Base-by-base conservation (phyloP, 2,888 invertebrate genomes). In the Mimas tiliae region DNA sequence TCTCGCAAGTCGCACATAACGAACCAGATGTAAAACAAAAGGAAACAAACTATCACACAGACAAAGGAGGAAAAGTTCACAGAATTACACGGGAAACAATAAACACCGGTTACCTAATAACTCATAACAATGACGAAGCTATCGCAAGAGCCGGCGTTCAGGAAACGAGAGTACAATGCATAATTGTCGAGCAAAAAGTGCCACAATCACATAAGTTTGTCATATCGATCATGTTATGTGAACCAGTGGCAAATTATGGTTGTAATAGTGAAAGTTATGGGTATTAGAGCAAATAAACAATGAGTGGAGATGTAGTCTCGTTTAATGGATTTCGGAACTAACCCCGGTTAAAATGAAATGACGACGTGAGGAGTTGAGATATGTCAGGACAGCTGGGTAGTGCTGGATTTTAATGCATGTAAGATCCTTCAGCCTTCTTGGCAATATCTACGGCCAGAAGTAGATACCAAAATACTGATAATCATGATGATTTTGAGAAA, bases 101-200 rank as follows among this genome's bases (percentile, higher is more conserved):
- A 72, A 70, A 52, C 69, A 71, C 67, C 72, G 65, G 67, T 79
- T 78, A 76, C 71, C 72, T 75, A 78, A 81, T 78, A 74, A 72
- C 69, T 74, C 74, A 77, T 74, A 80, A 80, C 75, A 78, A 75
- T 69, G 66, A 70, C 33, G 16, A 27, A n/a, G 53, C 33, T 50
- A 19, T 50, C 34, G 55, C 38, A 19, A 58, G 58, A 58, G 58
- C 14, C 21, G 52, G 27, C 52, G 51, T 34, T 16, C 19, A 42
- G 58, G 42, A 58, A 58, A 58, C 42, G 12, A 58, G 58, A 58
- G 38, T 38, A 58, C 58, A 58, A 58, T 58, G 58, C 58, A 58
- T 58, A 58, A 58, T 58, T 58, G 58, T 42, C 38, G 16, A 11
- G 58, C 58, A 58, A 58, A 58, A 42, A 58, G 42, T 19, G 38